phyloP scores from a whole-genome alignment of 2,113 vertebrate genomes.

The Mobula hypostoma region DNA sequence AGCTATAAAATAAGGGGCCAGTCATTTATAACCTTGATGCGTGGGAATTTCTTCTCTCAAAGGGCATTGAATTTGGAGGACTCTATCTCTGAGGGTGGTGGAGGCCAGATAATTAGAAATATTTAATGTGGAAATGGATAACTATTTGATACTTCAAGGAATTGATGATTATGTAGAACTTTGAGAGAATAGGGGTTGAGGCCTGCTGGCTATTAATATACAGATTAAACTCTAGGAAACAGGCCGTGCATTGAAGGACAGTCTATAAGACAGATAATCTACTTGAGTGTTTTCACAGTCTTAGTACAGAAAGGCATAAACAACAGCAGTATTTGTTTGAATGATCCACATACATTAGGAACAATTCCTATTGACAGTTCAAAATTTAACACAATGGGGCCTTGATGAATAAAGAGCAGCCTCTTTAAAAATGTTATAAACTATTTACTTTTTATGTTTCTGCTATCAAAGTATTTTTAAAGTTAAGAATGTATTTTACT shows the following conservation, averaged over 20 bases:
- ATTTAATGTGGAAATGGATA: too few relatives aligned
- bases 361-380: background rate
- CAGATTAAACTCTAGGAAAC: background rate
- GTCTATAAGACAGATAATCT: background rate
- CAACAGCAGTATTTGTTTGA: background rate
- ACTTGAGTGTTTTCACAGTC: background rate
- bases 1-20: too few relatives aligned
- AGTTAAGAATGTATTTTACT: slow-evolving; percentile 2
- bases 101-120: too few relatives aligned
- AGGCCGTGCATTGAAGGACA: background rate
- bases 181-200: too few relatives aligned
- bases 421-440: background rate
- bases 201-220: background rate
- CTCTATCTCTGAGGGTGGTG: too few relatives aligned
- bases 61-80: too few relatives aligned
- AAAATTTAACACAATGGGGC: background rate
- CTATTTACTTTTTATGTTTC: background rate
- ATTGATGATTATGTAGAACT: too few relatives aligned
- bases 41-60: too few relatives aligned
- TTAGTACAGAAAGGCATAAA: background rate
- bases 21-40: too few relatives aligned
- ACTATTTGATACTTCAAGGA: too few relatives aligned
- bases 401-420: background rate
- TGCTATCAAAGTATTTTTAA: background rate
- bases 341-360: background rate